These are phyloP conservation scores for Cheilosia scutellata DNA, from an alignment of 2,888 invertebrate species.

Conservation along the genomic window DNA sequence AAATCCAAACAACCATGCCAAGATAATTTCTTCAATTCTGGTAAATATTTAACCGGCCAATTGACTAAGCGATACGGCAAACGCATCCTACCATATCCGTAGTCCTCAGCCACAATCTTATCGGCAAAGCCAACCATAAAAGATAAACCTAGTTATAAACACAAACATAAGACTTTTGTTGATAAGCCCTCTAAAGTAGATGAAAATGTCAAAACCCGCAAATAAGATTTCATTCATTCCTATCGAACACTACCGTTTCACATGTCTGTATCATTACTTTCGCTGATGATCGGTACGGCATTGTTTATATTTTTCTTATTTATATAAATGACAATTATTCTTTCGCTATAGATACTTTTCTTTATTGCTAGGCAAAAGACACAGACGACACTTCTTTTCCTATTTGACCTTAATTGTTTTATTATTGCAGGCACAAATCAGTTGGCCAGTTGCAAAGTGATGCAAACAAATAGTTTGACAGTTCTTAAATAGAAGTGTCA, in stretches of 20 bases:
- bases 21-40: slow-evolving; percentile 22
- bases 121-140: slow-evolving; percentile 16
- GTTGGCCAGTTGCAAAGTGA: slow-evolving; percentile 51
- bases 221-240: slow-evolving; percentile 33
- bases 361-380: background rate
- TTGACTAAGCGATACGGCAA: slow-evolving; percentile 53
- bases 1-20: slow-evolving; percentile 21
- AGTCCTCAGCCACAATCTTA: slow-evolving; percentile 38
- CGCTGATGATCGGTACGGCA: slow-evolving; percentile 25
- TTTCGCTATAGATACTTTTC: slow-evolving; percentile 2
- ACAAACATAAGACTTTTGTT: slow-evolving; percentile 6
- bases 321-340: slow-evolving; percentile 69
- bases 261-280: slow-evolving; percentile 53
- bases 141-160: slow-evolving; percentile 5
- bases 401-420: slow-evolving; percentile 72
- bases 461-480: slow-evolving; percentile 71
- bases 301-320: slow-evolving; percentile 49
- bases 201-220: slow-evolving; percentile 43
- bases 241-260: slow-evolving; percentile 55
- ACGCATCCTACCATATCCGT: slow-evolving; percentile 12
- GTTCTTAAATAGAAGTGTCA: slow-evolving; percentile 67
- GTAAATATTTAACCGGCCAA: slow-evolving; percentile 45
- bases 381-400: slow-evolving; percentile 44
- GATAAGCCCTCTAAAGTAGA: slow-evolving; percentile 1
- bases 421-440: slow-evolving; percentile 61